A percentile compares a stretch with the other conserved stretches of the same genome.
Conservation (phyloP, 2,888 invertebrate species). For the Trachelus troglodyta region DNA sequence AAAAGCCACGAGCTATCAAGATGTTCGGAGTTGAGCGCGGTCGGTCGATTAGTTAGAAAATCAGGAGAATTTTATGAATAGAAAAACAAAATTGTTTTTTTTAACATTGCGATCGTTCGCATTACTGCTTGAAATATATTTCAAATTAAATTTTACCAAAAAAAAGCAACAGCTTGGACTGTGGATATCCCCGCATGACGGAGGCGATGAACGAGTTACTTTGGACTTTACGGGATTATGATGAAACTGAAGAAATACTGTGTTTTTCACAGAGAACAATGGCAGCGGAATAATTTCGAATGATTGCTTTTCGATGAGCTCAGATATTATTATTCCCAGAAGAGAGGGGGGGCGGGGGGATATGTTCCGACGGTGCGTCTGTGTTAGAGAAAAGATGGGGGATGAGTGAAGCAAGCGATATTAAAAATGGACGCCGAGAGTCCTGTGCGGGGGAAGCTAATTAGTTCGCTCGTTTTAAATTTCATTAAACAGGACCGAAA, state of each 20-base stretch:
- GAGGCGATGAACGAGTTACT: not conserved
- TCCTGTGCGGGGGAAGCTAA: not conserved
- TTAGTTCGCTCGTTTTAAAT: not conserved
- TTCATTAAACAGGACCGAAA: not conserved
- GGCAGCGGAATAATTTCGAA: not conserved
- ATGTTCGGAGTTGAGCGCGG: not conserved
- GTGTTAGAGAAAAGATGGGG: not conserved
- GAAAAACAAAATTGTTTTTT: not conserved
- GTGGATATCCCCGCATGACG: not conserved
- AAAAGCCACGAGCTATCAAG: not conserved
- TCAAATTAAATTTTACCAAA: not conserved
- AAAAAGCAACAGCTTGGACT: not conserved
- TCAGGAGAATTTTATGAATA: not conserved
- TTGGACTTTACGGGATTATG: not conserved
- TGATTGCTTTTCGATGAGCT: slow-evolving; percentile 1
- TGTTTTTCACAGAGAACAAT: not conserved
- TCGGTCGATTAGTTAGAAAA: not conserved
- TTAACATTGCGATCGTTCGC: not conserved
- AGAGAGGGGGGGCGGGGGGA: not conserved
- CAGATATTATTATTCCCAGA: not conserved
- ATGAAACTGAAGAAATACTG: not conserved
- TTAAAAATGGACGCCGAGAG: not conserved
- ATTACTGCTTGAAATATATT: not conserved
- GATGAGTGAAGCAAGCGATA: not conserved
- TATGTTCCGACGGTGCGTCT: not conserved